A percentile compares a stretch with the other conserved stretches of the same genome.
Evolutionary conservation across 2,888 invertebrate species (phyloP).

Genomic region (Cheilosia vulpina): DNA sequence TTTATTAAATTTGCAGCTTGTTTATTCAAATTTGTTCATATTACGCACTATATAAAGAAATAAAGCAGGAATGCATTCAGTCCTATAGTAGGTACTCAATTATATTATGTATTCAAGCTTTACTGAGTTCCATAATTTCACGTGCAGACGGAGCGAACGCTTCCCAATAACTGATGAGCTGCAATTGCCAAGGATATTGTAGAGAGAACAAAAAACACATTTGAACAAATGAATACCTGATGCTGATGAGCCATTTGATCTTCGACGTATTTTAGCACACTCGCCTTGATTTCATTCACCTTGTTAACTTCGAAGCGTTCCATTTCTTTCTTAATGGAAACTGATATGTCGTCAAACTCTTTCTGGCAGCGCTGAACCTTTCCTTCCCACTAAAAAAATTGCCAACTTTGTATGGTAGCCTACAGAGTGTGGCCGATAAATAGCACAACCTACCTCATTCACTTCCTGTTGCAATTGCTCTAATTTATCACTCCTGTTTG

Average conservation of each 20-base stretch:
- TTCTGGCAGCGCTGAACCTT: conserved; percentile 98
- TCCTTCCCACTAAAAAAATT: conserved; percentile 91
- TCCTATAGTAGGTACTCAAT: conserved; percentile 25
- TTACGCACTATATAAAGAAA: conserved; percentile 41
- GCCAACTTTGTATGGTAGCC: conserved; percentile 6
- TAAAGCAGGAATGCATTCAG: conserved; percentile 63
- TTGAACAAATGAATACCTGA: conserved; percentile 86
- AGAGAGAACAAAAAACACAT: neutral
- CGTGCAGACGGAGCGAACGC: conserved; percentile 97
- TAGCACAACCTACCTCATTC: conserved; percentile 89
- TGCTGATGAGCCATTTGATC: conserved; percentile 97
- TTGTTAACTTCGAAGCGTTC: conserved; percentile 95
- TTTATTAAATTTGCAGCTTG: conserved; percentile 41
- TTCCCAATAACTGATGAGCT: conserved; percentile 88
- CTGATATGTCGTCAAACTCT: conserved; percentile 97
- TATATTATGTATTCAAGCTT: neutral
- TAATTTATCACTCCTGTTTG: conserved; percentile 94
- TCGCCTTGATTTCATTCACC: conserved; percentile 94
- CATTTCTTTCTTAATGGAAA: conserved; percentile 96
- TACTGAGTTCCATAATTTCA: conserved; percentile 90
- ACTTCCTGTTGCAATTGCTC: conserved; percentile 96
- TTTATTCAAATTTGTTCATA: conserved; percentile 46
- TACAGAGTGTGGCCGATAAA: neutral
- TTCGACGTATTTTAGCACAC: conserved; percentile 95
- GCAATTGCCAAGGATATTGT: conserved; percentile 59